A percentile compares a stretch with the other conserved stretches of the same genome.
Conservation (phyloP, 1,140 invertebrate genomes). For the Caligus rogercresseyi region DNA sequence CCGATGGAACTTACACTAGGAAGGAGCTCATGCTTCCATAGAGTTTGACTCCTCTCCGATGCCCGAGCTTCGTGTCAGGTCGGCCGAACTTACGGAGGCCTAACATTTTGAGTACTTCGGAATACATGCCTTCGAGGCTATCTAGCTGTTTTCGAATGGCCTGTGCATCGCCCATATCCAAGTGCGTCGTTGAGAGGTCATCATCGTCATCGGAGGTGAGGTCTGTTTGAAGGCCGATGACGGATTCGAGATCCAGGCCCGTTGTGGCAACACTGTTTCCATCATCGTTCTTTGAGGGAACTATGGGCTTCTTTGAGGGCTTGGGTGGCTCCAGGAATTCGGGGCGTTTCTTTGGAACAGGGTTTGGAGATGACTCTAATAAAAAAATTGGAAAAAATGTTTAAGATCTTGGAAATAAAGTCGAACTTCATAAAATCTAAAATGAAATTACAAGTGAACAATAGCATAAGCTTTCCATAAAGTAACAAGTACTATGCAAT, state of each 20-base stretch:
- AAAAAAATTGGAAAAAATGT: neutral
- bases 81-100: conserved; percentile 7
- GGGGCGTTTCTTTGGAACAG: neutral
- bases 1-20: conserved; percentile 29
- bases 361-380: neutral
- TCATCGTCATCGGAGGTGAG: conserved; percentile 37
- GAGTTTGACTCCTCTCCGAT: conserved; percentile 23
- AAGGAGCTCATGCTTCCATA: conserved; percentile 65
- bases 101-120: conserved; percentile 36
- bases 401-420: too few species aligned
- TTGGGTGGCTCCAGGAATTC: neutral
- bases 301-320: neutral
- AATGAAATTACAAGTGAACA: too few species aligned
- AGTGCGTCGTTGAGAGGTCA: conserved; percentile 45
- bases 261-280: neutral
- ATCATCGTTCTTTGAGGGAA: neutral
- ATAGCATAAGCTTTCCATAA: too few species aligned
- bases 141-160: conserved; percentile 62
- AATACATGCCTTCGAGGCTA: conserved; percentile 73
- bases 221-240: conserved; percentile 32
- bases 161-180: conserved; percentile 40
- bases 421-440: too few species aligned
- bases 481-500: too few species aligned
- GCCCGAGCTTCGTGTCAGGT: conserved; percentile 8
- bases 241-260: conserved; percentile 9